Base-by-base conservation (phyloP, 2,888 invertebrate genomes). In the Spisula solida region DNA sequence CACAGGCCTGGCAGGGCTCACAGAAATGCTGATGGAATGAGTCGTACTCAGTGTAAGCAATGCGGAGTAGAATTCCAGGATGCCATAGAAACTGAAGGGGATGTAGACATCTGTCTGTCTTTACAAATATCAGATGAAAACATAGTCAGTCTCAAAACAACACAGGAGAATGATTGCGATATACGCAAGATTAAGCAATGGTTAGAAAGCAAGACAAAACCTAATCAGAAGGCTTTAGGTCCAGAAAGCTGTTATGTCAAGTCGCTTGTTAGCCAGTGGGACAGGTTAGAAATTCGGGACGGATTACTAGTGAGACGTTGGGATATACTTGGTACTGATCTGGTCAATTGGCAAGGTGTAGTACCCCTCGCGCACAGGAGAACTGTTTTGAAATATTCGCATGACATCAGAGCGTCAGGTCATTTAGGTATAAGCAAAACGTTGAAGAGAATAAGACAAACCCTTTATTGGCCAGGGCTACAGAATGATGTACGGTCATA, bases 391-490 rank as follows among this genome's bases (percentile, higher is more conserved):
- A n/a, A n/a, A n/a, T n/a, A n/a, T n/a, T n/a, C n/a, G n/a, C n/a
- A 88, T 85, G 88, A 88, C 29, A 70, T 85, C 20, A 25, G 55
- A 16, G 75, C 85, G 1, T 83, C 88, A 0, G 88, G 84, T 29
- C 84, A 88, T n/a, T 34, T 88, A 10, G 88, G 84, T 6, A 48
- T 87, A 31, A 51, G 34, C 66, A 84, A 84, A 31, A 88, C 84
- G 0, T 55, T 84, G 14, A 48, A n/a, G 1, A 81, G 70, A 25
- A 60, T 88, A 0, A 41, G 70, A 51, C 81, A 60, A n/a, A 48
- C 70, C 0, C 84, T 31, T 51, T 84, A 66, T 55, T 88, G 88
- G 88, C 84, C 88, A 47, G 88, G 88, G 6, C 51, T 70, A 12
- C 80, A 84, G 20, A 80, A 84, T 47, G 84, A 84, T 81, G 88